Evolutionary conservation across 2,113 vertebrate species (phyloP).

Genomic region (Climacteris rufus): DNA sequence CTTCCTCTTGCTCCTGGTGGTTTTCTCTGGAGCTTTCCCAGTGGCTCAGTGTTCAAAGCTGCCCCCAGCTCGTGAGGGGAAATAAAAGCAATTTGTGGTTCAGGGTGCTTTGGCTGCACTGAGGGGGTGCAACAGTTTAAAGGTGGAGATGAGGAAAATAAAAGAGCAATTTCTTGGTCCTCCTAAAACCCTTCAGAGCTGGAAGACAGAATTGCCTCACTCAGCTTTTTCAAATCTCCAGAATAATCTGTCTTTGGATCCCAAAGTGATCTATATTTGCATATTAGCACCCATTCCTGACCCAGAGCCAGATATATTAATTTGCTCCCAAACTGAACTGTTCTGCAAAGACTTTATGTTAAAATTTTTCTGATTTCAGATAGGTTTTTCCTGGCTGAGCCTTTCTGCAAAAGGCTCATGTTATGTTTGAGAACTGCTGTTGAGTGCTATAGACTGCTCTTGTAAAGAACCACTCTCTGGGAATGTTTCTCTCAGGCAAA

Average conservation of each 20-base stretch:
- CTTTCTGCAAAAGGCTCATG: background rate
- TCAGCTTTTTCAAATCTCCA: background rate
- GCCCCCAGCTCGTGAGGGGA: too few relatives aligned
- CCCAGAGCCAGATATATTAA: background rate
- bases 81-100: background rate
- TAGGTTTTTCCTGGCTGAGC: background rate
- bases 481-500: background rate
- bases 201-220: background rate
- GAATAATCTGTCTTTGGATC: background rate
- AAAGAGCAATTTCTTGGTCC: background rate
- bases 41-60: background rate
- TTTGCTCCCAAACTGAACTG: background rate
- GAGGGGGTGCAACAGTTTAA: accelerated
- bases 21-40: background rate
- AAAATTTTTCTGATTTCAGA: background rate
- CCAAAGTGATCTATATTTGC: background rate
- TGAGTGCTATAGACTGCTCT: background rate
- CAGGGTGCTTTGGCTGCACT: background rate
- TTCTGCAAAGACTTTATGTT: background rate
- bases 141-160: accelerated
- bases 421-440: background rate
- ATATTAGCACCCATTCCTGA: background rate
- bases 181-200: background rate
- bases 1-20: background rate
- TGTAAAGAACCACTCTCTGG: background rate